Percentiles rank a stretch among this genome's conserved stretches.
Conservation (phyloP, 2,113 vertebrate genomes). For the Thryonomys swinderianus region DNA sequence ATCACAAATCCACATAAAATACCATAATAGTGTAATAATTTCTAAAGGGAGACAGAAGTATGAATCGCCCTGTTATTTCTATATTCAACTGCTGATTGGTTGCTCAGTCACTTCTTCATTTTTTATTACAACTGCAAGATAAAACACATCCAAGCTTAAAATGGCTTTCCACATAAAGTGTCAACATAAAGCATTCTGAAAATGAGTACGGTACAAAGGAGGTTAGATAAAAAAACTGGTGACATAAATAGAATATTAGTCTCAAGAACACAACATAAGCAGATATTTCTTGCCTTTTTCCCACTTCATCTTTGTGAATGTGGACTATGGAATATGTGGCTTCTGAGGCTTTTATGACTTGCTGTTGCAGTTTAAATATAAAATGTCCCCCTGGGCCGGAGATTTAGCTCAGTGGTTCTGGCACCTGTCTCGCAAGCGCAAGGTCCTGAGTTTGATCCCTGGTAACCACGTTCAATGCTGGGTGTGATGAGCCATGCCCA, state of each 20-base stretch:
- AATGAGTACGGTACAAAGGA: neutral
- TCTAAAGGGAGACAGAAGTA: neutral
- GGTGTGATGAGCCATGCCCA: too few species aligned
- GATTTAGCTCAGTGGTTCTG: too few species aligned
- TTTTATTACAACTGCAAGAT: neutral
- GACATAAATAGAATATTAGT: constrained; percentile 28
- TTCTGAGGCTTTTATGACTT: neutral
- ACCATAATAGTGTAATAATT: neutral
- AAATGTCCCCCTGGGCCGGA: too few species aligned
- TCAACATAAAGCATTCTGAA: neutral
- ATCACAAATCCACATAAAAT: neutral
- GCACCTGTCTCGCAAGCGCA: too few species aligned
- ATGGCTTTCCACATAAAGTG: neutral
- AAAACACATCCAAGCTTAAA: neutral
- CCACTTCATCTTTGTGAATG: neutral
- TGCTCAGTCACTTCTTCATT: neutral
- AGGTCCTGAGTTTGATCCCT: too few species aligned
- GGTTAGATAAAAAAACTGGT: neutral
- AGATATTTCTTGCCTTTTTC: constrained; percentile 9
- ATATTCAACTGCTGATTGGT: neutral
- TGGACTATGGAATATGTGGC: neutral
- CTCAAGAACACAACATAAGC: neutral
- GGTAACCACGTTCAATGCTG: too few species aligned
- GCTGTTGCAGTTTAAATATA: neutral
- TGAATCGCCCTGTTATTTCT: neutral